Percentiles rank a stretch among this genome's conserved stretches.
These are phyloP conservation scores for Tor tambroides DNA, from an alignment of 2,113 vertebrate species.

Conservation along the genomic window DNA sequence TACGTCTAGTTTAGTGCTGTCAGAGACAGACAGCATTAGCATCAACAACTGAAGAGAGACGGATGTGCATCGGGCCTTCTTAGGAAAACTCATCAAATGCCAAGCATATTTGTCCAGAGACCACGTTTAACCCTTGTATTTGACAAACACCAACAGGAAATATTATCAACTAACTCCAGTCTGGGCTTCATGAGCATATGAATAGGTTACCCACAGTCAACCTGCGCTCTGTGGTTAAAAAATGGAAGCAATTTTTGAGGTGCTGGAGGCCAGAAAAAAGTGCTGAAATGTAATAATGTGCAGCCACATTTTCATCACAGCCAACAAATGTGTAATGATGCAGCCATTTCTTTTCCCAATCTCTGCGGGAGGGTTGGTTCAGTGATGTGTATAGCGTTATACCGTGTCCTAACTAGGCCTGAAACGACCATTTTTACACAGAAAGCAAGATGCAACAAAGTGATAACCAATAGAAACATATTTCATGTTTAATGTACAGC, in stretches of 20 bases:
- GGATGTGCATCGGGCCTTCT: not conserved
- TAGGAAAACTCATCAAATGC: slow-evolving; percentile 5
- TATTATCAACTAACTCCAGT: not conserved
- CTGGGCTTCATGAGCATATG: not conserved
- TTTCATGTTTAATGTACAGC: not conserved
- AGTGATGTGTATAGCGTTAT: not conserved
- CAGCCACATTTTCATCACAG: slow-evolving; percentile 35
- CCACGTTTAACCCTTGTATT: not conserved
- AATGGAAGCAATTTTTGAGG: not conserved
- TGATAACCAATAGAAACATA: not conserved
- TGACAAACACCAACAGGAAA: slow-evolving; percentile 2
- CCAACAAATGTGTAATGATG: slow-evolving; percentile 19
- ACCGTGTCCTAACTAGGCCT: not conserved
- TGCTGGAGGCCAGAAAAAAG: slow-evolving; percentile 11
- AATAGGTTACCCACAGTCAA: slow-evolving; percentile 3
- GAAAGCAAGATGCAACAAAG: not conserved
- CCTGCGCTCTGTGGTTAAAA: not conserved
- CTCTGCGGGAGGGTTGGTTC: not conserved
- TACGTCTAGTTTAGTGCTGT: not conserved
- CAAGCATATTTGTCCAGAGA: slow-evolving; percentile 10
- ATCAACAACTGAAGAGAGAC: not conserved
- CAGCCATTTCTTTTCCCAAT: not conserved
- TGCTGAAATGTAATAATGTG: slow-evolving; percentile 13
- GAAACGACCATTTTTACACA: not conserved
- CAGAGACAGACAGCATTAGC: not conserved